These are phyloP conservation scores for Aix galericulata DNA, from an alignment of 2,113 vertebrate genomes.

Conservation along the genomic window DNA sequence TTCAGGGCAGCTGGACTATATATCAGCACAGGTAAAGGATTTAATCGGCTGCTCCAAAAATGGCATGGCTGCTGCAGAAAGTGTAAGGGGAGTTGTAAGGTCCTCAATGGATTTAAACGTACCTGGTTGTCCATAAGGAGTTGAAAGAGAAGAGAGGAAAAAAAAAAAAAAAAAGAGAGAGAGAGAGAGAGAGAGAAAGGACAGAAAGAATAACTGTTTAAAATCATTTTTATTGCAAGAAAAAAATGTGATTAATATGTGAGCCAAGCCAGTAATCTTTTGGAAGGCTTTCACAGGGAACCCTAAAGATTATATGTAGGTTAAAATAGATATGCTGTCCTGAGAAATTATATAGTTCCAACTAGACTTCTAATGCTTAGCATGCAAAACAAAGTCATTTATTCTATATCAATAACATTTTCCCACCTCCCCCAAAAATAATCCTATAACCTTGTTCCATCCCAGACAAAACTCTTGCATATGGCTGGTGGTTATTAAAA, in stretches of 20 bases:
- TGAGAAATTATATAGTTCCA: not conserved
- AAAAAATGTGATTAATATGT: not conserved
- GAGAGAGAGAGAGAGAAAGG: not conserved
- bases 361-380: not conserved
- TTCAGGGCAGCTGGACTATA: not conserved
- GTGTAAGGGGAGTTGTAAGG: not conserved
- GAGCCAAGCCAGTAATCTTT: not conserved
- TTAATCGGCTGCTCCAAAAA: not conserved
- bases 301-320: not conserved
- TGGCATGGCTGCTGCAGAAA: not conserved
- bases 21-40: conserved; percentile 1
- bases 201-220: not conserved
- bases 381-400: not conserved
- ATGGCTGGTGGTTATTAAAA: not conserved
- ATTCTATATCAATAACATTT: not conserved
- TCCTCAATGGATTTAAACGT: not conserved
- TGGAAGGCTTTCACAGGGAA: not conserved
- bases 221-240: not conserved
- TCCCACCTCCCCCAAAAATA: not conserved
- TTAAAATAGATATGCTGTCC: not conserved
- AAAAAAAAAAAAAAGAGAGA: not conserved
- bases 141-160: not conserved
- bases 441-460: not conserved
- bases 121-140: not conserved
- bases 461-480: not conserved